Conservation (phyloP, 2,797 vertebrate species). For the Saxicola maurus region DNA sequence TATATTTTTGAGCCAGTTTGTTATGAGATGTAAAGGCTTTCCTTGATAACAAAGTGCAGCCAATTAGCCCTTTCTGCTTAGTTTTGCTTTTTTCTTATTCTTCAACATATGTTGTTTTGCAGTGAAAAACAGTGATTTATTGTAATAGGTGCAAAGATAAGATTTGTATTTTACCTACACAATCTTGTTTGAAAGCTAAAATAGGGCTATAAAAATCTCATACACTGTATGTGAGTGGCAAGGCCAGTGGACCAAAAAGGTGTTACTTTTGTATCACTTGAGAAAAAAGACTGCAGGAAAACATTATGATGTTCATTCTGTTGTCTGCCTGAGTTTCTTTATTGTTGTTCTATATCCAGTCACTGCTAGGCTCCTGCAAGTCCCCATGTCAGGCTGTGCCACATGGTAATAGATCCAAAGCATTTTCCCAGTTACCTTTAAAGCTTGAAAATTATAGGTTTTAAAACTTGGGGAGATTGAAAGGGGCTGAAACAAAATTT, state of each 20-base stretch:
- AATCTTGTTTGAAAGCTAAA: background rate
- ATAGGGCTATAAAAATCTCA: background rate
- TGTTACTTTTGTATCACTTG: background rate
- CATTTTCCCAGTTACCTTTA: background rate
- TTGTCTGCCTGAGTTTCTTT: background rate
- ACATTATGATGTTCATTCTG: background rate
- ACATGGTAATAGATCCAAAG: background rate
- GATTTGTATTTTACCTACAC: background rate
- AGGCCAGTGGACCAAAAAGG: background rate
- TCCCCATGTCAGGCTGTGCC: accelerated
- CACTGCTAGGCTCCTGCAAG: background rate
- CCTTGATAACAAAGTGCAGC: background rate
- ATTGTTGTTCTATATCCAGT: accelerated
- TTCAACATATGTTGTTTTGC: background rate
- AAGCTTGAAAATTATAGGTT: background rate
- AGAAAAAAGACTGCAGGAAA: background rate
- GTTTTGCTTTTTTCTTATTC: background rate
- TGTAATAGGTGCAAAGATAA: background rate
- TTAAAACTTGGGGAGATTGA: background rate
- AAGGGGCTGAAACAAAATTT: background rate
- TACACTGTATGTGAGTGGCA: background rate
- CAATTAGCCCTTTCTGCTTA: background rate
- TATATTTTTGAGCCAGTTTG: background rate
- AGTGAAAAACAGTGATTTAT: background rate
- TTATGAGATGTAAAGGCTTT: background rate